Base-by-base conservation (phyloP, 2,888 invertebrate species). In the Limnephilus marmoratus region DNA sequence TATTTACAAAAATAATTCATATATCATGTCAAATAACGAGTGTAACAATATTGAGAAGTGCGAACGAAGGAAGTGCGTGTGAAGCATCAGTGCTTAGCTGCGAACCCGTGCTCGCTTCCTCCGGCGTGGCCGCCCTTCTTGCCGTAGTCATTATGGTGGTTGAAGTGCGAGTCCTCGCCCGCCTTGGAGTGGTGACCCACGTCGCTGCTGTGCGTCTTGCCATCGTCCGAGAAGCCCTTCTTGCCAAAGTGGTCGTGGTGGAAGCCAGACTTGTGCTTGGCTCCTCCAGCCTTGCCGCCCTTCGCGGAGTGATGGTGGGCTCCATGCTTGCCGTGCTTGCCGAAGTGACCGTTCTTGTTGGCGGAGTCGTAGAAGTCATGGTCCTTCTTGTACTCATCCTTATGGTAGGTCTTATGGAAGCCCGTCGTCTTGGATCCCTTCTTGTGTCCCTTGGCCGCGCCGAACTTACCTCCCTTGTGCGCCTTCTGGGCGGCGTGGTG, bases 301-400 rank as follows among this genome's bases (percentile, higher is more conserved):
- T 96, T 95, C 92, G 96, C 96, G 1, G 96, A 95, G 0, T 95
- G 96, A 93, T 97, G 96, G 81, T 97, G 96, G 81, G 95, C 96
- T 92, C 97, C 95, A 93, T 96, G 95, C 93, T 96, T 96, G 1
- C 96, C 97, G 94, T 97, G 96, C 94, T 97, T 97, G 93, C 97
- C 96, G 94, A 96, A 97, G 94, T 97, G 96, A 0, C 97, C 97
- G 89, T 96, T 96, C 90, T 97, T 96, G 94, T 97, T 97, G 45
- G 97, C 96, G 89, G 97, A 97, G 94, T 98, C 98, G 94, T 98
- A 98, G 95, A 98, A 98, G 94, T 97, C 97, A 94, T 97, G 97
- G 94, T 97, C 97, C 94, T 98, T 98, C 95, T 98, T 97, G 96
- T 97, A 98, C 95, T 98, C 98, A 94, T 98, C 97, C 95, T 98